Conservation (phyloP, 2,888 invertebrate species). For the Chirona hameri region DNA sequence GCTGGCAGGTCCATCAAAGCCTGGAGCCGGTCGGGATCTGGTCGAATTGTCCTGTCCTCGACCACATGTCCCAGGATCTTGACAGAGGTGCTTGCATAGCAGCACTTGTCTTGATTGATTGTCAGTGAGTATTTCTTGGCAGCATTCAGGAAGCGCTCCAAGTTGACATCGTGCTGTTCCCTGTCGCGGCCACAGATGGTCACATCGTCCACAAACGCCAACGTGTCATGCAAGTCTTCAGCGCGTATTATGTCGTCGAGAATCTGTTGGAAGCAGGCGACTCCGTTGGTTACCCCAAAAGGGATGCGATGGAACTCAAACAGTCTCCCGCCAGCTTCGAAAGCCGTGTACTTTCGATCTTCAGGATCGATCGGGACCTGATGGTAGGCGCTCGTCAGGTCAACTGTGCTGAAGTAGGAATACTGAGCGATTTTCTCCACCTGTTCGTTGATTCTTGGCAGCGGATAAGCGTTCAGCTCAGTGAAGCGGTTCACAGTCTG, state of each 20-base stretch:
- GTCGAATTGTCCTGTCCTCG: conserved; percentile 13
- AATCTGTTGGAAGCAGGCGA: not conserved
- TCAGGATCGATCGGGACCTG: not conserved
- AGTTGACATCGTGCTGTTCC: not conserved
- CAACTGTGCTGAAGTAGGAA: not conserved
- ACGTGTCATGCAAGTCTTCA: not conserved
- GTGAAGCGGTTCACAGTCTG: not conserved
- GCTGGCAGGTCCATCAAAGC: conserved; percentile 27
- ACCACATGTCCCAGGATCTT: not conserved
- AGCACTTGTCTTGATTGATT: not conserved
- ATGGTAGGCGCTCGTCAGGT: not conserved
- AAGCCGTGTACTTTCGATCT: not conserved
- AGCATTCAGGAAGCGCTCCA: not conserved
- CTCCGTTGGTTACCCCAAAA: not conserved
- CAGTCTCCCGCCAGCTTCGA: not conserved
- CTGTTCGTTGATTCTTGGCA: not conserved
- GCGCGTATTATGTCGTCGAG: not conserved
- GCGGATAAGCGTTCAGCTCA: not conserved
- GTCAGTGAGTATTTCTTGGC: not conserved
- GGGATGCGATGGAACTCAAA: not conserved
- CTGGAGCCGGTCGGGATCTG: conserved; percentile 31
- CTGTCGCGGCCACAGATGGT: not conserved
- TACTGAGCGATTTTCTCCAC: not conserved
- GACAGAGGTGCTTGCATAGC: not conserved
- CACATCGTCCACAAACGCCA: not conserved